Percentiles rank a stretch among this genome's conserved stretches.
These are phyloP conservation scores for Polyodon spathula DNA, from an alignment of 2,113 vertebrate genomes.

Conservation along the genomic window DNA sequence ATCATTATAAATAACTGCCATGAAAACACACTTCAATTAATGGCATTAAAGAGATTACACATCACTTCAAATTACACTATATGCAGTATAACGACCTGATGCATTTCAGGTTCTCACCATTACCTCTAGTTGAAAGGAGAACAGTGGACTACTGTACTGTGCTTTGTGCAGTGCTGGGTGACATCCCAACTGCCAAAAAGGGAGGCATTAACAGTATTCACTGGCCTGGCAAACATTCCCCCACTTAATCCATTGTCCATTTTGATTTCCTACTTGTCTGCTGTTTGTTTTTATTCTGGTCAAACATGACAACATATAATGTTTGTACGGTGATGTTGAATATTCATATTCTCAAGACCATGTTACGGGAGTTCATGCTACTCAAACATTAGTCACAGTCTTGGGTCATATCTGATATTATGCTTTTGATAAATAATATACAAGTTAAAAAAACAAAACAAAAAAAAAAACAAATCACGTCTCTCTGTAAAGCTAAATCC, in stretches of 20 bases:
- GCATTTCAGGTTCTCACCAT: neutral
- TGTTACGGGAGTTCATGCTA: too few relatives aligned
- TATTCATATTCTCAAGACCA: too few relatives aligned
- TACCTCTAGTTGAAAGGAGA: neutral
- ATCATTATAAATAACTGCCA: neutral
- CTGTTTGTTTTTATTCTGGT: neutral
- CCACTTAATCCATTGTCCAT: neutral
- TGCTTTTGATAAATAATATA: too few relatives aligned
- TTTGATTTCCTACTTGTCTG: constrained; percentile 27
- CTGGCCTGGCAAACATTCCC: constrained; percentile 23
- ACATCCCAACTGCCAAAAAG: neutral
- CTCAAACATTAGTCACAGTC: too few relatives aligned
- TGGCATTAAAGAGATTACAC: neutral
- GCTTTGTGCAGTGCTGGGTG: neutral
- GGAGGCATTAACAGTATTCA: constrained; percentile 18
- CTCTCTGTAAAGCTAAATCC: too few relatives aligned
- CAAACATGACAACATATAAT: neutral
- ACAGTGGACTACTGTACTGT: neutral
- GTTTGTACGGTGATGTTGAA: neutral
- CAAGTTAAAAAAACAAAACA: too few relatives aligned
- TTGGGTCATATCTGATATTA: too few relatives aligned
- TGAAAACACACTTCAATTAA: neutral
- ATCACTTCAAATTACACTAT: too few relatives aligned
- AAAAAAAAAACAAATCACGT: too few relatives aligned
- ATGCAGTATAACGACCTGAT: too few relatives aligned